These are phyloP conservation scores for Calephelis perditalis DNA, from an alignment of 2,888 invertebrate species.

Conservation along the genomic window DNA sequence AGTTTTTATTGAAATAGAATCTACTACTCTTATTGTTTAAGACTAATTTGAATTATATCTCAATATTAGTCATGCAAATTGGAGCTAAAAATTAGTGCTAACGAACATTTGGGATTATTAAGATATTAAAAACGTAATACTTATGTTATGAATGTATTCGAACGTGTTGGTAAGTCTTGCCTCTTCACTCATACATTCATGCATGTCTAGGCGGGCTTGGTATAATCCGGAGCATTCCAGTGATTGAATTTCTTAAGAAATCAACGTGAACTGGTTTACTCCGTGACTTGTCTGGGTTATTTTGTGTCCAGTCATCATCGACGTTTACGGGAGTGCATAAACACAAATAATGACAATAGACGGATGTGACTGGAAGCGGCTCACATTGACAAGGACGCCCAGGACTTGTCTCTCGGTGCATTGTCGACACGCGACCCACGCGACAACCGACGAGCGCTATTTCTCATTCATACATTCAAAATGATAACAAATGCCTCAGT, in stretches of 20 bases:
- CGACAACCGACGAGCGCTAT: conserved; percentile 56
- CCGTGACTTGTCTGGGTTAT: conserved; percentile 10
- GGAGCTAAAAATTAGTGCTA: too few species aligned
- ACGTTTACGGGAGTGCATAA: conserved; percentile 67
- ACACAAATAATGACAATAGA: conserved; percentile 75
- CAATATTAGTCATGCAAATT: too few species aligned
- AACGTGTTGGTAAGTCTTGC: too few species aligned
- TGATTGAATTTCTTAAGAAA: neutral
- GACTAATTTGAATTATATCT: too few species aligned
- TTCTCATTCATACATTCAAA: conserved; percentile 78
- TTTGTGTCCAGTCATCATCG: conserved; percentile 53
- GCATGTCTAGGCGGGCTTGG: too few species aligned
- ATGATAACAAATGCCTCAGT: conserved; percentile 69
- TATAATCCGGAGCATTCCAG: neutral
- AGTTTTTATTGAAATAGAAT: too few species aligned
- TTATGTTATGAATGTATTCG: too few species aligned
- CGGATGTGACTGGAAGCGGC: conserved; percentile 77
- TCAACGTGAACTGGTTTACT: conserved; percentile 12
- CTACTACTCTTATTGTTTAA: too few species aligned
- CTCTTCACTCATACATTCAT: too few species aligned
- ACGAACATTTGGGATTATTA: too few species aligned
- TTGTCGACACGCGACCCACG: conserved; percentile 73
- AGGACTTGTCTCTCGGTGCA: conserved; percentile 72
- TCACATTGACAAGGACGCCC: conserved; percentile 78
- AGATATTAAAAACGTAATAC: too few species aligned